Base-by-base conservation (phyloP, 2,113 vertebrate genomes). In the Polypterus bichir region DNA sequence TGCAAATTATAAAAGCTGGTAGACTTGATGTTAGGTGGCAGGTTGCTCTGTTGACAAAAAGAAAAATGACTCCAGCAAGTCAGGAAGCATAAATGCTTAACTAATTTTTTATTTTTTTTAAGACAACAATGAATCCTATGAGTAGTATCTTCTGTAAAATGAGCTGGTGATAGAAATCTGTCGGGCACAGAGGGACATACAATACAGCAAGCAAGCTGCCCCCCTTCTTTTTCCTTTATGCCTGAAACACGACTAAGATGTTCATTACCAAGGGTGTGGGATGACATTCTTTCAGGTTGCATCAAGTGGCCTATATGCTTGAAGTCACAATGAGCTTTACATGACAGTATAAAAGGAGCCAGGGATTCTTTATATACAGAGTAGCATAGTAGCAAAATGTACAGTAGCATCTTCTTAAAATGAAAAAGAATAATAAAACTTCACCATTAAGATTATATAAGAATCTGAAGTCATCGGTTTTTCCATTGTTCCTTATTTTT, bases 241-340 rank as follows among this genome's bases (percentile, higher is more conserved):
- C 53, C 64, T 54, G 63, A 27, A 9, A 52, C 61, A 65, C 62
- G 69, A 63, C 67, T 63, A 58, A 68, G 61, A 51, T 62, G 81
- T 74, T 82, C 70, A 75, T 64, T 62, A 58, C 54, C 46, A 62
- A 27, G 69, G 77, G 76, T 78, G 74, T 77, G 66, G 60, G 70
- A 73, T 74, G 74, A 84, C 76, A 81, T 77, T 76, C 72, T 79
- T 79, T 80, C 72, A 84, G 81, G 81, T 83, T 80, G 74, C 81
- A 83, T 83, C 75, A 81, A 82, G 82, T 81, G 75, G 73, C 69
- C 68, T 76, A 74, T 71, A 72, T 71, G 74, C 76, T 78, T 71
- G 71, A 8, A 70, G 74, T 66, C 72, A 62, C 64, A 65, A 65
- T 78, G 76, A 74, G 79, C 83, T 87, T 85, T 75, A 84, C 81